Evolutionary conservation across 2,797 vertebrate genomes (phyloP), one percentile per base, ranked within the genome.

Genomic region (Enteromius unitaeniatus): DNA sequence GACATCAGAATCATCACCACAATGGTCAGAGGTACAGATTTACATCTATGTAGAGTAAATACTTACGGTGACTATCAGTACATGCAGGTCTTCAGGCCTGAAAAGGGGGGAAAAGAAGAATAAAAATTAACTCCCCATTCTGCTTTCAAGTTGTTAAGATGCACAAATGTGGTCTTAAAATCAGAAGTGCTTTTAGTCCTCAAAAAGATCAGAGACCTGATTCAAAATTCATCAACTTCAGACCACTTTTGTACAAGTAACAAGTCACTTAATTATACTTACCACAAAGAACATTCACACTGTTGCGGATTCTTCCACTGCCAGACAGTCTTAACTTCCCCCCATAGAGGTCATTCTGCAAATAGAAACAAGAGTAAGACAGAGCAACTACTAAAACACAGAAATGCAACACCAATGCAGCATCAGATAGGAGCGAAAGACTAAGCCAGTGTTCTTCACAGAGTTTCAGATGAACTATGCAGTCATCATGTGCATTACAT

Each of bases 131-230:
- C 0, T 21, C 11, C 2, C 13, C 3, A n/a, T 3, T 14, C 13
- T 6, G 5, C 2, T 62, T 26, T 62, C 0, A 55, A 2, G 3
- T 6, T 1, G 0, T 1, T 3, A 7, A 9, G 31, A 28, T 2
- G 8, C 1, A 28, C 0, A 19, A 1, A 8, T 1, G 11, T 3
- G 21, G 49, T 23, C 21, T 89, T 91, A 91, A 34, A 93, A 95
- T 94, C 95, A 95, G 90, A 77, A 73, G 1, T 2, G n/a, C 53
- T 15, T 47, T 23, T 81, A 15, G 31, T 96, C 95, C 92, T 95
- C 95, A 95, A 94, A 45, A 19, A 75, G 90, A 95, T 96, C 94
- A 94, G 95, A 51, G 94, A 95, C 95, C 94, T 95, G 94, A 95
- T 96, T 95, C 94, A 84, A 31, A 14, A 87, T 1, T 91, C 95